Evolutionary conservation across 2,113 vertebrate genomes (phyloP).

Genomic region (Cnemophilus loriae): DNA sequence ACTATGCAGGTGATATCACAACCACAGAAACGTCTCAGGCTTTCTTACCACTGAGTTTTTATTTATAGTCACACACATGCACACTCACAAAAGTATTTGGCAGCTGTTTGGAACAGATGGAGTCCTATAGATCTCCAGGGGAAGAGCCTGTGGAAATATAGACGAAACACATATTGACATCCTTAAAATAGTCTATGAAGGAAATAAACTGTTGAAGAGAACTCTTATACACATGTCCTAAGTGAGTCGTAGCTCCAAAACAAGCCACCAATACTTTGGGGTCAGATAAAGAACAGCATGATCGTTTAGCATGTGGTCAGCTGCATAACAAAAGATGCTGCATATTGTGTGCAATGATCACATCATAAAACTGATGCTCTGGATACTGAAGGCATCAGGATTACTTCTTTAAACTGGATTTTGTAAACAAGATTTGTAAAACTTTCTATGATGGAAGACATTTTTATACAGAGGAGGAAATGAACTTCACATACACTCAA

Average conservation of each 20-base stretch:
- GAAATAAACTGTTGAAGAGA: neutral
- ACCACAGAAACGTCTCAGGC: neutral
- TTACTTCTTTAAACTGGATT: neutral
- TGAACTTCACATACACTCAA: neutral
- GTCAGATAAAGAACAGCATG: neutral
- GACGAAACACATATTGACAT: neutral
- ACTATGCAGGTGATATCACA: neutral
- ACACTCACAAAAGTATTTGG: neutral
- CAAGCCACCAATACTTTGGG: neutral
- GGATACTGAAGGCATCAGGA: neutral
- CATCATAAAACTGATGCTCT: neutral
- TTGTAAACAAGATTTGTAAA: neutral
- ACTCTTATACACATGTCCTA: neutral
- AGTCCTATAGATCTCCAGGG: neutral
- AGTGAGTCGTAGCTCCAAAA: neutral
- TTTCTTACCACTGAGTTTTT: neutral
- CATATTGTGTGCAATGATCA: neutral
- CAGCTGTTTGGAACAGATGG: slow-evolving; percentile 45
- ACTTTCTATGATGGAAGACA: neutral
- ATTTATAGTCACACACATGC: neutral
- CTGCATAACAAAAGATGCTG: neutral
- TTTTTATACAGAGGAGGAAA: neutral
- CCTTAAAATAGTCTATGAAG: slow-evolving; percentile 17
- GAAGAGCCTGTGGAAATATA: neutral
- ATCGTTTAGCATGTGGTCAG: neutral